Evolutionary conservation across 2,797 vertebrate genomes (phyloP), one percentile per base, ranked within the genome.

Genomic region (Argya squamiceps): DNA sequence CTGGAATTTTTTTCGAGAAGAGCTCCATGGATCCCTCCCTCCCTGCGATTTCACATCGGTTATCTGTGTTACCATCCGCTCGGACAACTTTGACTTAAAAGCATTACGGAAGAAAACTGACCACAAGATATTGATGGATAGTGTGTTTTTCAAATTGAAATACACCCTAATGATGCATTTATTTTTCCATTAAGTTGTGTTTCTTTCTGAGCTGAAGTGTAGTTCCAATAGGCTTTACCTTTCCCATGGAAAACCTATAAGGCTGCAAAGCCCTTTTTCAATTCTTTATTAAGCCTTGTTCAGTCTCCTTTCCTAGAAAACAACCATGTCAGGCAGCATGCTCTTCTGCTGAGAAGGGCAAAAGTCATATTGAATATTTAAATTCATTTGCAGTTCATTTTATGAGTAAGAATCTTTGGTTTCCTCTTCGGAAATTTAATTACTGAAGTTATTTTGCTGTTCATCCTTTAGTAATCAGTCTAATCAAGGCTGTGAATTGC

Each of bases 401-500:
- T 75, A 59, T 4, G 1, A 50, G 76, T 46, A 76, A 78, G 30
- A 70, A 71, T 63, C 53, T 84, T 71, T 26, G 10, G 34, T 90
- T 96, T 90, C 76, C 82, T 78, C n/a, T 39, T 88, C 0, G 1
- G 44, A 83, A 89, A 78, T 90, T 75, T 44, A 94, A 86, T 93
- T 94, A 77, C 52, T 62, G 64, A 70, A 83, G 68, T 36, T 93
- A 44, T 89, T 91, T 84, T 78, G 30, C 55, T 60, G n/a, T 78
- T 91, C 49, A 12, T 87, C 52, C 65, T 81, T 69, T 39, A 65
- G 76, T 52, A 84, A 92, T 78, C 23, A 22, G 37, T 23, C 62
- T 71, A 80, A 88, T 92, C 62, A 56, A 75, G 62, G 32, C 50
- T 71, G 59, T 59, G 78, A 89, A 55, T 68, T 84, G 76, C 62